Evolutionary conservation across 1,140 invertebrate genomes (phyloP).

Genomic region (Microplitis mediator): DNA sequence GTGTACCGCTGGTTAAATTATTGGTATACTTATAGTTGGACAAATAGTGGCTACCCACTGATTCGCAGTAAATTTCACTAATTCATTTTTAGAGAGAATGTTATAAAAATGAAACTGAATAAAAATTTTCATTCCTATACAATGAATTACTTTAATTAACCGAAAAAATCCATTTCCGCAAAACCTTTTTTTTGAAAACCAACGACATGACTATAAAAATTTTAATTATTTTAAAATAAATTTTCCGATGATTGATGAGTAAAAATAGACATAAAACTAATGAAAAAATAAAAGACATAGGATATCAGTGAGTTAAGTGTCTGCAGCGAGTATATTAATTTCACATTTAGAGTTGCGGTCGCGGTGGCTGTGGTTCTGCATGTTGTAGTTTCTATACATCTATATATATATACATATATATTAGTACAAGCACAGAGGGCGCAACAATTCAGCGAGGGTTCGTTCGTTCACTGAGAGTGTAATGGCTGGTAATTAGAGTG

Average conservation of each 20-base stretch:
- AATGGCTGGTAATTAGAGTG: conserved; percentile 61
- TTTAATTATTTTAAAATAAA: too few species aligned
- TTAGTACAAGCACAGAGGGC: conserved; percentile 17
- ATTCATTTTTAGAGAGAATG: too few species aligned
- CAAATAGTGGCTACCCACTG: too few species aligned
- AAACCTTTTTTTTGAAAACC: too few species aligned
- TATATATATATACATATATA: not conserved
- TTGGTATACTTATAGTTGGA: too few species aligned
- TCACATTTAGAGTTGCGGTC: conserved; percentile 58
- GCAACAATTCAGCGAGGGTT: conserved; percentile 37
- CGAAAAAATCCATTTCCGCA: too few species aligned
- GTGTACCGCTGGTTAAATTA: too few species aligned
- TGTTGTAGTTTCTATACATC: not conserved
- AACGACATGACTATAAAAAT: too few species aligned
- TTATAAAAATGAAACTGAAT: too few species aligned
- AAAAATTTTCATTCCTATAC: too few species aligned
- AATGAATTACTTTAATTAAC: too few species aligned
- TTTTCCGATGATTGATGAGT: not conserved
- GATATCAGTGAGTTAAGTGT: conserved; percentile 48
- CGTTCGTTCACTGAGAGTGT: conserved; percentile 52
- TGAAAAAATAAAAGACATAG: conserved; percentile 32
- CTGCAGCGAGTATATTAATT: conserved; percentile 55
- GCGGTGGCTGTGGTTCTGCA: conserved; percentile 50
- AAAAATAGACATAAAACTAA: not conserved
- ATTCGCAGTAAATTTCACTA: too few species aligned